Base-by-base conservation (phyloP, 1,140 invertebrate species). In the Lerema accius region DNA sequence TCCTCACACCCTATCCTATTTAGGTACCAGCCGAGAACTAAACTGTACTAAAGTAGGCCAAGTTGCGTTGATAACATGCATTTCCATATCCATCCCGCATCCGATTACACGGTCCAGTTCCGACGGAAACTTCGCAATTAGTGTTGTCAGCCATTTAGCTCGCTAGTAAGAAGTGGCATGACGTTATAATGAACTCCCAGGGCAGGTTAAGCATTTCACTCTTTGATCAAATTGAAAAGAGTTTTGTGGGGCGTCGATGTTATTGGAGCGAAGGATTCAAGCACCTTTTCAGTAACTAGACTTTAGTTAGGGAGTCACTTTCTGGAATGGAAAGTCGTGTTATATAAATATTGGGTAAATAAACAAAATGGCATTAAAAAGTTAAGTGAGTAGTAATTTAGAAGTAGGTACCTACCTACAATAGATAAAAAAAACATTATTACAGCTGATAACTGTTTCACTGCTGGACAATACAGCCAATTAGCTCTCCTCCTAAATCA, bases 21-120 rank as follows among this genome's bases (percentile, higher is more conserved):
- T 23, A 23, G 19, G 2, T 23, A 2, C 5, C 2, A 23, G 5
- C 19, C 5, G 19, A 23, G 19, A 23, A 23, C 17, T n/a, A 10
- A 23, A 23, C 16, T 19, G 10, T 11, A 23, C 28, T 32, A 3
- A 48, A 11, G n/a, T 48, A 14, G 17, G 32, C 43, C 23, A 9
- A 9, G 28, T 9, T 32, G 40, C 26, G 28, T 35, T 49, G 42
- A 26, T 56, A 28, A 53, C 28, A 9, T 48, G 14, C 37, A 43
- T 46, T 48, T 28, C 14, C 45, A 48, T 48, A 48, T 42, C n/a
- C 19, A 48, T 23, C 45, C 45, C 19, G 19, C 42, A 45, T 45
- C 0, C 45, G 23, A 48, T 48, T 26, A 26, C 45, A 48, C 45
- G 45, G 45, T 48, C 45, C 45, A 48, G 45, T 48, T 48, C 4